Evolutionary conservation across 2,888 invertebrate genomes (phyloP), one percentile per base, ranked within the genome.

Genomic region (Acrobasis consociella): DNA sequence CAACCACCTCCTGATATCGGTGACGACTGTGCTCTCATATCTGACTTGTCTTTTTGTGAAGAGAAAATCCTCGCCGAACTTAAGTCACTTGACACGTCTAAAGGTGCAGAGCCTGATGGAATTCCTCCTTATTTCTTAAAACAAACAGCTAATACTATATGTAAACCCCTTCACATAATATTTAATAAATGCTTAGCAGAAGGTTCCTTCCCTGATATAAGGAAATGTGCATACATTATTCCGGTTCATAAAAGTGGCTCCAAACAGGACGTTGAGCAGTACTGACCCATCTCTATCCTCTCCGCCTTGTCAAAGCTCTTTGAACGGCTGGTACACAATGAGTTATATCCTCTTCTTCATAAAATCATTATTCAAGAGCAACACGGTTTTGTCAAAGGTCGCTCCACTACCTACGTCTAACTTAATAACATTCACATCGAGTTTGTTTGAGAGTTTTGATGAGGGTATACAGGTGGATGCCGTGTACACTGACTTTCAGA

Each of bases 371-470:
- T 69, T 31, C 50, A 50, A 9, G 64, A 68, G 42, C 69, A 71
- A 50, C 69, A 72, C 51, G 69, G 69, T 9, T 69, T 72, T 63
- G 70, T 72, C 9, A 67, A 67, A 59, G 53, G 58, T 9, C 58
- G 65, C n/a, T 72, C 70, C 7, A 68, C n/a, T n/a, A n/a, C n/a
- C 66, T 11, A 42, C 39, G 2, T 66, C 69, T 3, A 70, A 70
- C 15, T 39, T 72, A 13, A 49, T 66, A 42, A 42, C 52, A 2
- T 69, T 61, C 49, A 67, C 62, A 15, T 53, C 52, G 10, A 38
- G 13, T 17, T 60, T 63, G 38, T 63, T 63, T 56, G n/a, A 59
- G 31, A 60, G 55, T 7, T 59, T 63, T 22, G 63, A 63, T 9
- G 7, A 13, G 42, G 60, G 49, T n/a, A n/a, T n/a, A n/a, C n/a